Base-by-base conservation (phyloP, 2,888 invertebrate species). In the Melinaea marsaeus region DNA sequence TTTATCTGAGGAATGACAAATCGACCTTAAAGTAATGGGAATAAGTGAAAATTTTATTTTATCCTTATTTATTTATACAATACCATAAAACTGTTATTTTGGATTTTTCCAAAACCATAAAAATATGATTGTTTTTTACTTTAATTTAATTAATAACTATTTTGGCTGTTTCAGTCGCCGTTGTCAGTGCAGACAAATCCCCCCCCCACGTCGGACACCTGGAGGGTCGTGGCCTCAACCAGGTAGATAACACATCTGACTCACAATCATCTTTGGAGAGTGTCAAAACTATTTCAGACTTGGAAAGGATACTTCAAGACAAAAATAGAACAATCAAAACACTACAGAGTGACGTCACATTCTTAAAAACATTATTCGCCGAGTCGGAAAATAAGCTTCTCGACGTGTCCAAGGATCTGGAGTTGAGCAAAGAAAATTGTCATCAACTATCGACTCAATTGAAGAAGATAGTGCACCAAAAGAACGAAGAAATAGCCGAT, bases 401-500 rank as follows among this genome's bases (percentile, higher is more conserved):
- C 35, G 90, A 90, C 61, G 77, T 84, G 22, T 75, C 76, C n/a
- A 86, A 83, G 62, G 89, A 90, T 54, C 71, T 89, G 2, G 87
- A 90, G 66, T 63, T 82, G 11, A 83, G 77, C 69, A 82, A 79
- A 68, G 89, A 88, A 68, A 86, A 83, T 65, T 85, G 83, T 61
- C 79, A 85, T 11, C 88, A 90, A 66, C 70, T 90, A 2, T 86
- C 89, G 2, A 74, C 61, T 54, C 90, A 90, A 67, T 75, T 90
- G 13, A 88, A 88, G 79, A 88, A 88, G 72, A 80, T 88, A 6
- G 88, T 87, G 2, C 75, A 82, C 47, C 84, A 82, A 74, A 90
- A 90, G 74, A 90, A 90, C 62, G 90, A 90, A 61, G 90, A 90
- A 67, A 85, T 90, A 42, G 78, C 83, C 0, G 89, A 90, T 0